phyloP scores from a whole-genome alignment of 2,113 vertebrate genomes.

The Dipodomys spectabilis region DNA sequence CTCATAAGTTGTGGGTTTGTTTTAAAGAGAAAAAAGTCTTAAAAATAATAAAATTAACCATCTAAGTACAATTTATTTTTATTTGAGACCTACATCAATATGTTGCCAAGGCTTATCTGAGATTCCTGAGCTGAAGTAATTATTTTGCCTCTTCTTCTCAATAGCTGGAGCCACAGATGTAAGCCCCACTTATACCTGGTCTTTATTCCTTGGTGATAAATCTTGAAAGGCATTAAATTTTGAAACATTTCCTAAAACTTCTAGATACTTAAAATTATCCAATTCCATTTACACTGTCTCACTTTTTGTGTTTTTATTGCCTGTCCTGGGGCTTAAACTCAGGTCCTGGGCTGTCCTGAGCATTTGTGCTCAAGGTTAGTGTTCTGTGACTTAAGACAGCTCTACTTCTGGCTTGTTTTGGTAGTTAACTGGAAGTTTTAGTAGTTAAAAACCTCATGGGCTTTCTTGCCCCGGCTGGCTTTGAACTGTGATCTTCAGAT shows the following conservation, averaged over 20 bases:
- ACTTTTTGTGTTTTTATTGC: conserved; percentile 41
- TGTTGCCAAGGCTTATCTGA: background rate
- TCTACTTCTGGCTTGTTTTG: too few species aligned
- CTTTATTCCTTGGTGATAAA: background rate
- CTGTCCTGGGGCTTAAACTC: background rate
- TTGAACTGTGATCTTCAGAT: too few species aligned
- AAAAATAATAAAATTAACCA: conserved; percentile 32
- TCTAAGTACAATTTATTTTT: background rate
- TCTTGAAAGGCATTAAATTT: background rate
- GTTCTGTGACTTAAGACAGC: too few species aligned
- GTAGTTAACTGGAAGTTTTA: too few species aligned
- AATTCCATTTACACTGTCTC: background rate
- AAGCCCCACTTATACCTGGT: too few species aligned
- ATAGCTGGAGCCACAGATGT: background rate
- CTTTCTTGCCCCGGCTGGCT: too few species aligned
- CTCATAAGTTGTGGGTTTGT: background rate
- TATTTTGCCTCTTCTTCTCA: background rate
- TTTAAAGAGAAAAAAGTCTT: conserved; percentile 30
- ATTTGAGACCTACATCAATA: background rate
- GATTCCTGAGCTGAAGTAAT: background rate
- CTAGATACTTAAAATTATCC: background rate
- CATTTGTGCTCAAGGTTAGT: too few species aligned
- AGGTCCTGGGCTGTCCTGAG: too few species aligned
- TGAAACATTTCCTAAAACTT: background rate
- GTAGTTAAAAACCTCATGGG: too few species aligned